Evolutionary conservation across 2,797 vertebrate genomes (phyloP), one percentile per base, ranked within the genome.

Genomic region (Hapalemur alaotrensis): DNA sequence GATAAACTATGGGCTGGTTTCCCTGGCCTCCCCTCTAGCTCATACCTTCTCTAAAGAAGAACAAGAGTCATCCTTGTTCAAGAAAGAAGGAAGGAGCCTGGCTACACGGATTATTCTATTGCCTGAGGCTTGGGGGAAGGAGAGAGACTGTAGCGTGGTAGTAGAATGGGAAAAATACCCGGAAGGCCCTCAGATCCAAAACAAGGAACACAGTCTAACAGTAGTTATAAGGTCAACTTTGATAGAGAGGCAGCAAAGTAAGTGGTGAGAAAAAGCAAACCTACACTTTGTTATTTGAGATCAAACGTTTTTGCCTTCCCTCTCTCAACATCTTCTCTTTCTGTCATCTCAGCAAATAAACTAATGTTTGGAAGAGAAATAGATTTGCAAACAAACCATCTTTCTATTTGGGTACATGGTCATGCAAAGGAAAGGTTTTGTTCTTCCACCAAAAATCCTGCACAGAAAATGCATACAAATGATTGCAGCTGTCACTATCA

Each of bases 401-500:
- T 92, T 98, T 97, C 97, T 96, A 93, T 98, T 98, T 98, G 98
- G 97, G 96, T 98, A 79, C 86, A 92, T 73, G 87, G 91, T 91
- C 96, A 92, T 12, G 95, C 91, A 98, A 97, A 98, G 96, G 96
- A 97, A 98, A 98, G 98, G 96, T 94, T 98, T 98, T 98, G 93
- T 97, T 98, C 75, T 97, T 97, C 95, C 95, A 97, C 81, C 95
- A 35, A 81, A 93, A 94, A 65, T 96, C 96, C 67, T 96, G 97
- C 94, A 90, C 98, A 97, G 95, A 97, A 98, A 98, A 98, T 2
- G 97, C 98, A 98, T 98, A 98, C 97, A 98, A 98, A 98, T 98
- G 80, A 98, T 98, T 98, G 96, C 98, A 98, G 98, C 98, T 98
- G 98, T 98, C 98, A 93, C 95, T 96, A 97, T 97, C 98, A 98